Base-by-base conservation (phyloP, 2,888 invertebrate species). In the Cordilura impudica region DNA sequence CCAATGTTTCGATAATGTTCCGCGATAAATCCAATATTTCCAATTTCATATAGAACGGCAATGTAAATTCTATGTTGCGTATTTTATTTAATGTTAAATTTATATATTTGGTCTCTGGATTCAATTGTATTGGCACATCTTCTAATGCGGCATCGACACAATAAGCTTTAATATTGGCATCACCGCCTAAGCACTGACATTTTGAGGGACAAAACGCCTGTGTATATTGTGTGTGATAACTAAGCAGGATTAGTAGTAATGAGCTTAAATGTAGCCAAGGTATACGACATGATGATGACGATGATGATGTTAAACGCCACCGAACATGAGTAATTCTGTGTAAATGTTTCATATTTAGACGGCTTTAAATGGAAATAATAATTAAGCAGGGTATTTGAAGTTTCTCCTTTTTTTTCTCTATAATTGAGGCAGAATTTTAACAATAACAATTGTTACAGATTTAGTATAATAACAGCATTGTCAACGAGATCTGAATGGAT, bases 91-190 rank as follows among this genome's bases (percentile, higher is more conserved):
- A 92, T n/a, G 94, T 94, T 73, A 97, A 93, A 87, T 95, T 95
- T 86, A 97, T 94, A 89, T 94, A 93, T 65, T 93, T 93, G 60
- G 96, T 93, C 88, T 95, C 95, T 45, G 97, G 97, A 90, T 97
- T 97, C 83, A 97, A 92, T 87, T 96, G 96, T 84, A 96, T 96
- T 78, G 97, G 97, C 67, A 97, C 95, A 84, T 95, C 94, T 88
- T 95, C 95, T 82, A 97, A 92, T 79, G 93, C 93, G 67, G 95
- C 95, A 85, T 93, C 93, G 83, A 94, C 93, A 89, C 97, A 97
- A 82, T 93, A 93, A 26, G 95, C 94, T 75, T 93, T 93, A 81
- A 95, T 92, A 82, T 93, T 91, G 63, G 94, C 93, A 88, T 96
- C 96, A 87, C 94, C 93, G 61, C 88, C 88, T 81, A 88, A 58